These are phyloP conservation scores for Eucera pruinosa DNA, from an alignment of 2,888 invertebrate genomes.

Conservation along the genomic window DNA sequence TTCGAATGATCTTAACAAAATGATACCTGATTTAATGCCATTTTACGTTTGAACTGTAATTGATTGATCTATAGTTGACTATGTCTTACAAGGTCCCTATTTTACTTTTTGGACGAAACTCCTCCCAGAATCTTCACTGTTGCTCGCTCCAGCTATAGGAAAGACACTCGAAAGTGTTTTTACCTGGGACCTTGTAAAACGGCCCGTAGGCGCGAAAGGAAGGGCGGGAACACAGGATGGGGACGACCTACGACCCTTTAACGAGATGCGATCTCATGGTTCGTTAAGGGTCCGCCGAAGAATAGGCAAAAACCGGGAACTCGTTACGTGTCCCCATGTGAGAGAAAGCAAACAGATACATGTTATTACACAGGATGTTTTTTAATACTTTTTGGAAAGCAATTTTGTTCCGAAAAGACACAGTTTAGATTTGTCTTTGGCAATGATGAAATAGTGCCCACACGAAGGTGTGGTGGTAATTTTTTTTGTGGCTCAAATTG, in stretches of 20 bases:
- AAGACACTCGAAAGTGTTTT: neutral
- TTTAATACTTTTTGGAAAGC: neutral
- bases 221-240: neutral
- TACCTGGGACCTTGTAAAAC: neutral
- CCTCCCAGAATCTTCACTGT: too few relatives aligned
- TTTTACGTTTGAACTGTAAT: too few relatives aligned
- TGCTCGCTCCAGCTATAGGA: too few relatives aligned
- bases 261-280: conserved; percentile 46
- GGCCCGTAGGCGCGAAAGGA: conserved; percentile 2
- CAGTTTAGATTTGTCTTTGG: too few relatives aligned
- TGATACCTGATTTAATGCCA: too few relatives aligned
- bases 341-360: neutral
- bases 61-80: too few relatives aligned
- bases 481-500: neutral
- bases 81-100: too few relatives aligned
- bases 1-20: too few relatives aligned
- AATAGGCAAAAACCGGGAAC: conserved; percentile 33
- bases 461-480: too few relatives aligned
- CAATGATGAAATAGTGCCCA: too few relatives aligned
- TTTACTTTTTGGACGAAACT: too few relatives aligned
- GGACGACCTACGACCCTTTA: conserved; percentile 41
- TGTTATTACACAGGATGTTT: conserved; percentile 1
- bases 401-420: too few relatives aligned
- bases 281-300: conserved; percentile 33
- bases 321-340: conserved; percentile 13